Conservation (phyloP, 2,888 invertebrate genomes). For the Buathra laborator region DNA sequence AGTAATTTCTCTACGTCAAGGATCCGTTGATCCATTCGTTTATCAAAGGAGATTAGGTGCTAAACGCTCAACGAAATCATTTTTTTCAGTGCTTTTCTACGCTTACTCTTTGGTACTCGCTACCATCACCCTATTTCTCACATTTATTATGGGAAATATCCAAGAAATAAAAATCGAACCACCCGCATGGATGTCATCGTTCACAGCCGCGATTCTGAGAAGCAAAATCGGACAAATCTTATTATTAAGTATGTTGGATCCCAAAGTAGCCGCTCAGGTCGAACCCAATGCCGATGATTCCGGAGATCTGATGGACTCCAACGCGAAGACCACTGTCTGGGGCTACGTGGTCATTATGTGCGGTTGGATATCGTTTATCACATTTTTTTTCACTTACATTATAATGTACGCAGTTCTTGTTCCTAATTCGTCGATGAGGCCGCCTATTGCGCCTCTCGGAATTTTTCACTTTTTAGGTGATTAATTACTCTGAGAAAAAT, state of each 20-base stretch:
- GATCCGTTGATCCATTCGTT: too few species aligned
- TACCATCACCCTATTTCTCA: conserved; percentile 70
- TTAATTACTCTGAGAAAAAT: too few species aligned
- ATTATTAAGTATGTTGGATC: conserved; percentile 76
- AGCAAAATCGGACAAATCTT: conserved; percentile 78
- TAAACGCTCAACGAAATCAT: neutral
- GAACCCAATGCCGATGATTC: conserved; percentile 75
- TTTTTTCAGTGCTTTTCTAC: conserved; percentile 78
- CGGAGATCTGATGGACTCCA: conserved; percentile 69
- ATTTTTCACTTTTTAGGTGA: too few species aligned
- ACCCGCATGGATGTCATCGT: conserved; percentile 75
- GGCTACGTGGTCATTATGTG: conserved; percentile 74
- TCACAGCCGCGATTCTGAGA: conserved; percentile 71
- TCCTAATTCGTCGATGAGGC: conserved; percentile 50
- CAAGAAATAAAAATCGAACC: conserved; percentile 69
- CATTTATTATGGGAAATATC: conserved; percentile 72
- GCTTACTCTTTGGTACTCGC: conserved; percentile 76
- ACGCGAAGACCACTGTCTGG: conserved; percentile 74
- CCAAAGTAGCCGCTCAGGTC: conserved; percentile 75
- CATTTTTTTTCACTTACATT: conserved; percentile 73
- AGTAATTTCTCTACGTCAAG: conserved; percentile 42
- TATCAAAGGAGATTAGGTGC: too few species aligned
- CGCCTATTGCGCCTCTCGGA: conserved; percentile 12
- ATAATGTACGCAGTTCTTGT: conserved; percentile 73
- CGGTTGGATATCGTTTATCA: conserved; percentile 77